These are phyloP conservation scores for Malurus melanocephalus DNA, from an alignment of 2,113 vertebrate species.

Conservation along the genomic window DNA sequence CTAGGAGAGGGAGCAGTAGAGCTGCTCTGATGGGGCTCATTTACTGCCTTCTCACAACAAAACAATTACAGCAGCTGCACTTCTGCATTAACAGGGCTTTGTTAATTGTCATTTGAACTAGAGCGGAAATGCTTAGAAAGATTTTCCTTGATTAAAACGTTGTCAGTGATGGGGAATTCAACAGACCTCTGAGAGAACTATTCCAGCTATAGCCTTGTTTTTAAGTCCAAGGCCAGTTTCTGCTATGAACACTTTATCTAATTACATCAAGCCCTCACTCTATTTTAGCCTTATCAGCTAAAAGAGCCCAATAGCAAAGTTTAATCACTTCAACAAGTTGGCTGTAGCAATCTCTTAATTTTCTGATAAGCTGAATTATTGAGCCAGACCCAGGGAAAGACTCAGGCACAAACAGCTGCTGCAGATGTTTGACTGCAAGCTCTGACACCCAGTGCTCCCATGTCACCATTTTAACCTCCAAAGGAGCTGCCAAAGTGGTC, in stretches of 20 bases:
- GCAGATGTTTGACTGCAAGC: background rate
- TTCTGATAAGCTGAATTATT: background rate
- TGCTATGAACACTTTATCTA: background rate
- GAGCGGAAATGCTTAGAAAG: background rate
- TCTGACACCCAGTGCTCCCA: fast-evolving
- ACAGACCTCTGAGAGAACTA: background rate
- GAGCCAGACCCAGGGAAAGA: background rate
- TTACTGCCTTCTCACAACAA: background rate
- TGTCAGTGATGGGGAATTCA: background rate
- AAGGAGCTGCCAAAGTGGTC: fast-evolving
- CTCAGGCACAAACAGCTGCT: background rate
- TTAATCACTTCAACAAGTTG: background rate
- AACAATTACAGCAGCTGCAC: background rate
- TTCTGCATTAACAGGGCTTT: background rate
- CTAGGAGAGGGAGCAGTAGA: background rate
- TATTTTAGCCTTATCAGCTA: background rate
- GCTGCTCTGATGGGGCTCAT: slow-evolving; percentile 4
- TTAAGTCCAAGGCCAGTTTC: background rate
- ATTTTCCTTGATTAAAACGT: slow-evolving; percentile 30
- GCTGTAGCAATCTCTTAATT: background rate
- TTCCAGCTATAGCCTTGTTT: background rate
- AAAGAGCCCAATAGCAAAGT: background rate
- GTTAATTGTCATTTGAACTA: slow-evolving; percentile 19
- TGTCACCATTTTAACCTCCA: background rate
- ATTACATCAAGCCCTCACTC: background rate